phyloP scores from a whole-genome alignment of 2,888 invertebrate genomes.

The Euphydryas editha region DNA sequence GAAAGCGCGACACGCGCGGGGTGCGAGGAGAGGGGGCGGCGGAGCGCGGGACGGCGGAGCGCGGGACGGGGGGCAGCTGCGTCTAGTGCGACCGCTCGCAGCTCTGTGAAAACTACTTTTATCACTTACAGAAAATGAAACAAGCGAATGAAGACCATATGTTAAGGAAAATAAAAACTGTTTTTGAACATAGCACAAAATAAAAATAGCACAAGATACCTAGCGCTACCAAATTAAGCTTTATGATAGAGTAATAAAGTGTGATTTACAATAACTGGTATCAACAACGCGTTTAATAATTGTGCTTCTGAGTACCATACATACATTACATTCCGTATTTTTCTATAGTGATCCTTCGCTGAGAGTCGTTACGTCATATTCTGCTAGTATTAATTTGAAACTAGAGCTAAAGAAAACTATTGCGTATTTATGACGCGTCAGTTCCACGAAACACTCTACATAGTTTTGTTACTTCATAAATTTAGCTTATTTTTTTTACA shows the following conservation, averaged over 20 bases:
- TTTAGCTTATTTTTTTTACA: constrained; percentile 7
- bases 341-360: constrained; percentile 41
- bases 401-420: constrained; percentile 12
- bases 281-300: constrained; percentile 49
- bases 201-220: constrained; percentile 22
- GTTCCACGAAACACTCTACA: neutral
- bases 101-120: constrained; percentile 73
- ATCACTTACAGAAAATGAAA: constrained; percentile 51
- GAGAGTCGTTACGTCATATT: constrained; percentile 39
- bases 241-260: constrained; percentile 14
- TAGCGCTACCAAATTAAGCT: constrained; percentile 13
- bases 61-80: constrained; percentile 70
- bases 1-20: constrained; percentile 76
- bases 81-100: constrained; percentile 75
- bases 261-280: constrained; percentile 23
- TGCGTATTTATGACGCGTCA: constrained; percentile 5
- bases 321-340: constrained; percentile 41
- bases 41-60: constrained; percentile 51
- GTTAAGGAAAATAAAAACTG: neutral
- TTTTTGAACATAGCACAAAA: constrained; percentile 23
- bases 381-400: constrained; percentile 12
- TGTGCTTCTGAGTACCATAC: constrained; percentile 44
- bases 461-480: neutral
- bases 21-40: constrained; percentile 31
- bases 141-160: constrained; percentile 46